Evolutionary conservation across 1,140 invertebrate species (phyloP), one percentile per base, ranked within the genome.

Genomic region (Bombus cullumanus): DNA sequence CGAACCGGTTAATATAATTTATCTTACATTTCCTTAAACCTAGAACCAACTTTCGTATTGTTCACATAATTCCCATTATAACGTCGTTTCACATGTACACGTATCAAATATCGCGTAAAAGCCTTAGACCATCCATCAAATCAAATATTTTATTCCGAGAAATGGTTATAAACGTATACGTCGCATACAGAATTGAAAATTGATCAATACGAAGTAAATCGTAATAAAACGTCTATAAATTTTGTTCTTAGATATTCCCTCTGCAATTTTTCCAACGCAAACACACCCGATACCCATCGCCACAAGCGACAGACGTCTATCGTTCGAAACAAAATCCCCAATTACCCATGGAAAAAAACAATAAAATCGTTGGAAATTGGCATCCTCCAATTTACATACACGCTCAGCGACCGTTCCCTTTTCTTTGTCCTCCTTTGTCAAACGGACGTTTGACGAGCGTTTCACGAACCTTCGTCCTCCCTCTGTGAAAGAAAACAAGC

Each of bases 311-410:
- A 73, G 28, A 31, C 80, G 39, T 28, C 39, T 37, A n/a, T 31
- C 80, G 41, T 62, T 34, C 72, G 37, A 62, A 76, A 83, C 72
- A 53, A 75, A 83, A 83, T 83, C 59, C 57, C 81, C 81, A 83
- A 83, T 83, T 83, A 76, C 41, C 69, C 15, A 13, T 9, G 71
- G 57, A 68, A 53, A 47, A 47, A 82, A 82, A 66, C 57, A 74
- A 75, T 75, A 59, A 41, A 76, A 83, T 76, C 72, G 59, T 43
- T 8, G 2, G 53, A 39, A 53, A 64, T 81, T 73, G 79, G 28
- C 34, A 25, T n/a, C 25, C 41, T 37, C 25, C 75, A n/a, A 53
- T 64, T 78, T 57, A 34, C 43, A 41, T 66, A 77, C 59, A 18
- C 75, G 37, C n/a, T 59, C 75, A 10, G 28, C 28, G 25, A n/a